A percentile compares a stretch with the other conserved stretches of the same genome.
Conservation (phyloP, 2,113 vertebrate genomes). For the Corythoichthys haematopterus region DNA sequence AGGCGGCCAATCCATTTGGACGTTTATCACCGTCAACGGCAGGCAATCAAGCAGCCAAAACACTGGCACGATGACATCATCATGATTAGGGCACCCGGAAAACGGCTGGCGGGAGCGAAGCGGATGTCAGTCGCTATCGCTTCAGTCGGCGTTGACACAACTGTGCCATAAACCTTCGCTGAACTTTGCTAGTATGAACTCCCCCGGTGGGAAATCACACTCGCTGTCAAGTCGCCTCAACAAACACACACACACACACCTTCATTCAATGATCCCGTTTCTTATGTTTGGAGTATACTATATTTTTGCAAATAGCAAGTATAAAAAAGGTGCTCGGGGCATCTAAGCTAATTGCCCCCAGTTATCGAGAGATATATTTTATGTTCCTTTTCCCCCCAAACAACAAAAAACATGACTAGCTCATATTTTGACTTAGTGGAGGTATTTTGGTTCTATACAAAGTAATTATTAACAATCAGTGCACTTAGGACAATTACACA, state of each 20-base stretch:
- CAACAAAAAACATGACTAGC: no score
- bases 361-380: no score
- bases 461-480: not conserved
- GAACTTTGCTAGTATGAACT: slow-evolving; percentile 36
- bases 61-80: not conserved
- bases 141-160: slow-evolving; percentile 42
- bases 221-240: slow-evolving; percentile 6
- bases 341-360: no score
- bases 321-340: no score
- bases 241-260: slow-evolving; percentile 6
- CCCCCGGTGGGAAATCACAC: slow-evolving; percentile 25
- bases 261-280: not conserved
- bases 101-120: not conserved
- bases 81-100: not conserved
- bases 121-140: slow-evolving; percentile 23
- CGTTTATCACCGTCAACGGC: not conserved
- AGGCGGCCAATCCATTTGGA: not conserved
- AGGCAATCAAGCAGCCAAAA: no score
- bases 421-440: no score
- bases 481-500: not conserved
- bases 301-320: no score
- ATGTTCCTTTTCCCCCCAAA: no score
- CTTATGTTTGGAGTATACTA: not conserved
- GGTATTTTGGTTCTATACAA: not conserved
- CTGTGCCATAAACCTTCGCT: slow-evolving; percentile 49